phyloP scores from a whole-genome alignment of 1,140 invertebrate species.

The Lordiphosa collinella region DNA sequence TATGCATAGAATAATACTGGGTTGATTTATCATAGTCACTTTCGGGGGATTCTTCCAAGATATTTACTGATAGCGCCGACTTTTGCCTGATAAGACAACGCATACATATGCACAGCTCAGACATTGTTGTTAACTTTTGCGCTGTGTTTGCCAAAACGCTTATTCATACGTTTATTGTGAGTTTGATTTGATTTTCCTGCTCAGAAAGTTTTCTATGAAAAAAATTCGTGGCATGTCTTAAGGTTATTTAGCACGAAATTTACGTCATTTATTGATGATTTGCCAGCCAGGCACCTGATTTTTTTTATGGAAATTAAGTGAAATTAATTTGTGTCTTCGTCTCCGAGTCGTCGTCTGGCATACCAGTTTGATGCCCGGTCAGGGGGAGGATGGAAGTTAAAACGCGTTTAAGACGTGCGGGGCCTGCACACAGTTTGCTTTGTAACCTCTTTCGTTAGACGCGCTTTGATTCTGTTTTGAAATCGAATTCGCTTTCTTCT shows the following conservation, averaged over 20 bases:
- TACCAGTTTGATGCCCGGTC: constrained; percentile 49
- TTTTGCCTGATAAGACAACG: constrained; percentile 57
- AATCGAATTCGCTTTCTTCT: constrained; percentile 74
- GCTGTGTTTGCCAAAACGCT: constrained; percentile 17
- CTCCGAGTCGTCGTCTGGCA: constrained; percentile 27
- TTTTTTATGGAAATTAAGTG: constrained; percentile 40
- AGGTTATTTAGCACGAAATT: constrained; percentile 34
- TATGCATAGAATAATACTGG: constrained; percentile 14
- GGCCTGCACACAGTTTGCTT: constrained; percentile 62
- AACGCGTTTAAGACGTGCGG: constrained; percentile 71
- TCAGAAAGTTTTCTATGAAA: constrained; percentile 46
- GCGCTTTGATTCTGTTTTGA: constrained; percentile 59
- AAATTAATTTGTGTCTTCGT: constrained; percentile 43
- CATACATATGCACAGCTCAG: constrained; percentile 25
- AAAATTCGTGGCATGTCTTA: constrained; percentile 27
- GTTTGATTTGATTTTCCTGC: constrained; percentile 25
- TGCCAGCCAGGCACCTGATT: constrained; percentile 13
- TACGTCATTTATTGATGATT: constrained; percentile 39
- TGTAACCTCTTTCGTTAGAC: constrained; percentile 76
- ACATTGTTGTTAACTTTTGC: constrained; percentile 36
- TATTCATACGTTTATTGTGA: constrained; percentile 44
- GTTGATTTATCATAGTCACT: constrained; percentile 32
- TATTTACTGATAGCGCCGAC: constrained; percentile 58
- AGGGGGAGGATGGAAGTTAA: constrained; percentile 38
- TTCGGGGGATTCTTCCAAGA: constrained; percentile 50